Base-by-base conservation (phyloP, 2,888 invertebrate genomes). In the Drosophila merina region DNA sequence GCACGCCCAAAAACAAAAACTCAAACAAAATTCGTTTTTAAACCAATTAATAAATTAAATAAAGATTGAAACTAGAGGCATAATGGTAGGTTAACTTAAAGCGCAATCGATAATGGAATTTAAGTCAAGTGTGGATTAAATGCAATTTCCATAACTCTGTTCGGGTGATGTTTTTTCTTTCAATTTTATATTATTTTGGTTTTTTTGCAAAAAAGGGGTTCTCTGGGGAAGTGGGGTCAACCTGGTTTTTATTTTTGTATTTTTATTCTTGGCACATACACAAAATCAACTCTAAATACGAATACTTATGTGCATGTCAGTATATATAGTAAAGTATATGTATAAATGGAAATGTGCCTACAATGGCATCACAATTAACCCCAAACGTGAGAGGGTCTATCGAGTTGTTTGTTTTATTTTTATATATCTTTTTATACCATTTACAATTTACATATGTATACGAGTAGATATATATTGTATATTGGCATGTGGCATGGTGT, bases 1-100 rank as follows among this genome's bases (percentile, higher is more conserved):
- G 92, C 93, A 93, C 93, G 93, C 93, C 93, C 75, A 76, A 81
- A 75, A 76, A 54, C 70, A 62, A 70, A 60, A 59, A 54, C 49
- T 52, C 52, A 67, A 67, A 68, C 54, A 52, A 28, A 57, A 57
- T 33, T 28, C 26, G 10, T 44, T 44, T 14, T 25, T n/a, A 4
- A 20, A 9, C 25, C 10, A 44, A 44, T 25, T 44, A 10, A 10
- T 9, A 51, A 38, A 20, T 25, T 4, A 51, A 38, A 26, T 20
- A 20, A 20, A 20, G 20, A 20, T 20, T 20, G 20, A 20, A 20
- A 20, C 20, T 20, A 20, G 20, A 20, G 20, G 20, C 28, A 28
- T 28, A 28, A 28, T 28, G 2, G 5, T 5, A 28, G 50, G 63
- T 30, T 26, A 59, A 59, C 52, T 51, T 51, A 66, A 70, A 74